Evolutionary conservation across 2,797 vertebrate species (phyloP), one percentile per base, ranked within the genome.

Genomic region (Takifugu rubripes): DNA sequence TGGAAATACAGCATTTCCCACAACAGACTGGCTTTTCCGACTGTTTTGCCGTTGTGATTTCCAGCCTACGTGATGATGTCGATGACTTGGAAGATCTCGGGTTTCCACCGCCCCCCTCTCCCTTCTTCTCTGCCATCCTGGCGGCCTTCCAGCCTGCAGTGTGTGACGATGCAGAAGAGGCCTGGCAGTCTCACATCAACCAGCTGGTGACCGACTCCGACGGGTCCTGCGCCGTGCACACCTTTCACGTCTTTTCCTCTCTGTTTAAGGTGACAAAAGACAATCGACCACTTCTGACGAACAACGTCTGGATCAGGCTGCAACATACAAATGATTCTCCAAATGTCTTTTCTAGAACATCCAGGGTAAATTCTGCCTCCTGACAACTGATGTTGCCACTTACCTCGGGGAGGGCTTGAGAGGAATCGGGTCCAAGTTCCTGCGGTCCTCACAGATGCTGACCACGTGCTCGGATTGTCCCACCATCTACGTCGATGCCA

Each of bases 71-170:
- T 53, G 95, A 97, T 21, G 93, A 95, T 72, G 88, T 91, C 54
- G 94, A 94, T 45, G 91, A 92, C 77, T 74, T 92, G 64, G 90
- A 92, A 52, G 92, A 93, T 69, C 85, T 92, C 52, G 91, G 88
- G 51, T 90, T 93, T 47, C 95, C 97, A 16, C 96, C 96, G 36
- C 95, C 94, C 21, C 97, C 96, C 5, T 98, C 96, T 0, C 97
- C 95, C 0, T 99, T 99, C 89, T 97, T 99, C 87, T 97, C 95
- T 0, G 97, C 96, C 88, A 98, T 99, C 88, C 90, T 99, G 31
- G 96, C 97, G 58, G 97, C 96, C 0, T 99, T 99, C 85, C 95
- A 98, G 68, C 97, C 97, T 8, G 81, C 91, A 0, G 92, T 93
- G 64, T 99, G 94, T 56, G 96, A 98, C 5, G 95, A 98, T 5